phyloP scores from a whole-genome alignment of 1,140 invertebrate genomes.

The Drosophila pachea region DNA sequence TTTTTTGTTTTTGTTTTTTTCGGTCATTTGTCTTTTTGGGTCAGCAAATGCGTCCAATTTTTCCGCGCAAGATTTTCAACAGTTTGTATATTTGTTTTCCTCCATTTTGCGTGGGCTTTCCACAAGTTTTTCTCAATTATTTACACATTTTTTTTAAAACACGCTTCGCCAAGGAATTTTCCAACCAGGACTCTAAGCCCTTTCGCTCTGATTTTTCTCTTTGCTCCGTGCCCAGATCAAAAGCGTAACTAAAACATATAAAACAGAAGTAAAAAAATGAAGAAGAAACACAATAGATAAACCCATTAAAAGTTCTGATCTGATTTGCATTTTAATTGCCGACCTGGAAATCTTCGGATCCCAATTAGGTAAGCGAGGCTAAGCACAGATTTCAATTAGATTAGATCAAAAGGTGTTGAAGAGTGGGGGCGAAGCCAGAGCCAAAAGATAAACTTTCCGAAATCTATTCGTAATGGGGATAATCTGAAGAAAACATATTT shows the following conservation, averaged over 20 bases:
- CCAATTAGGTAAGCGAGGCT: constrained; percentile 16
- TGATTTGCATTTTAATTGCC: constrained; percentile 38
- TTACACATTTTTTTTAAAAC: constrained; percentile 45
- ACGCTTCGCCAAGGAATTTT: constrained; percentile 37
- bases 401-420: constrained; percentile 23
- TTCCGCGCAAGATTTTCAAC: constrained; percentile 48
- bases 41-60: constrained; percentile 70
- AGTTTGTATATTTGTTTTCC: constrained; percentile 37
- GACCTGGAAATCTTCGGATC: constrained; percentile 18
- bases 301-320: constrained; percentile 35
- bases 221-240: constrained; percentile 2
- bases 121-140: constrained; percentile 50
- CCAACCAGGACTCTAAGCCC: constrained; percentile 27
- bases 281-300: constrained; percentile 18
- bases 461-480: no score
- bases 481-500: no score
- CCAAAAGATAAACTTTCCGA: neutral
- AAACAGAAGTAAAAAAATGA: neutral
- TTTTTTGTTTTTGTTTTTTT: constrained; percentile 21
- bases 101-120: constrained; percentile 27
- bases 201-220: constrained; percentile 17
- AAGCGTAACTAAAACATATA: neutral
- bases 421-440: neutral
- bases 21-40: constrained; percentile 64
- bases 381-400: constrained; percentile 36